These are phyloP conservation scores for Mesorhabditis belari DNA, from an alignment of 2,888 invertebrate genomes.

Conservation along the genomic window DNA sequence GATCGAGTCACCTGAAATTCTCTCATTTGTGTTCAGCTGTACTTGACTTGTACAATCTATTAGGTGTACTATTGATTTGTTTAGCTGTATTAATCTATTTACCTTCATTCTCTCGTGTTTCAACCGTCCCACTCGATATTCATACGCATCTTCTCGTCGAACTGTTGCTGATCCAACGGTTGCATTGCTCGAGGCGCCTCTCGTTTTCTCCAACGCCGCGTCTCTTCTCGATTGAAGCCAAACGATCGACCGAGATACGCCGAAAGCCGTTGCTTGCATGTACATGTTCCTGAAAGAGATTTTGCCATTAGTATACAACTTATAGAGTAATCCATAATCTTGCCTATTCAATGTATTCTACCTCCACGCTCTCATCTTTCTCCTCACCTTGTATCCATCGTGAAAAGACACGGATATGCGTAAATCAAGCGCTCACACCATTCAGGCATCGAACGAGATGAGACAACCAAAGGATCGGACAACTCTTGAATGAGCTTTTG, in stretches of 20 bases:
- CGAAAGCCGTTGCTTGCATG: conserved; percentile 95
- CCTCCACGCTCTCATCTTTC: too few relatives aligned
- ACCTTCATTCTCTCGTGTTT: conserved; percentile 96
- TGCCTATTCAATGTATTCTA: too few relatives aligned
- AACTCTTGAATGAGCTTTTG: conserved; percentile 75
- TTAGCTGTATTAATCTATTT: conserved; percentile 52
- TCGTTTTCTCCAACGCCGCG: conserved; percentile 77
- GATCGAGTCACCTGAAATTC: conserved; percentile 30
- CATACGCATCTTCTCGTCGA: conserved; percentile 73
- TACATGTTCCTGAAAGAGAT: conserved; percentile 58
- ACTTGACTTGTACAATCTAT: background rate
- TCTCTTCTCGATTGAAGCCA: conserved; percentile 96
- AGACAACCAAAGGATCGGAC: conserved; percentile 74
- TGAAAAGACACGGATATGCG: conserved; percentile 91
- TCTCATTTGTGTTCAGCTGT: background rate
- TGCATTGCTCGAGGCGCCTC: conserved; percentile 54
- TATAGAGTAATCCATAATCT: too few relatives aligned
- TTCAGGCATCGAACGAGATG: conserved; percentile 82
- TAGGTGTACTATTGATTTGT: background rate
- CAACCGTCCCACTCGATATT: conserved; percentile 85
- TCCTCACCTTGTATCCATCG: conserved; percentile 74
- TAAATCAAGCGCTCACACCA: conserved; percentile 85
- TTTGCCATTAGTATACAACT: background rate
- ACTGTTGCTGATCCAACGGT: conserved; percentile 63
- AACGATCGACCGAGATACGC: conserved; percentile 85